Percentiles rank a stretch among this genome's conserved stretches.
phyloP scores from a whole-genome alignment of 2,888 invertebrate species.

The Tuberolachnus salignus region DNA sequence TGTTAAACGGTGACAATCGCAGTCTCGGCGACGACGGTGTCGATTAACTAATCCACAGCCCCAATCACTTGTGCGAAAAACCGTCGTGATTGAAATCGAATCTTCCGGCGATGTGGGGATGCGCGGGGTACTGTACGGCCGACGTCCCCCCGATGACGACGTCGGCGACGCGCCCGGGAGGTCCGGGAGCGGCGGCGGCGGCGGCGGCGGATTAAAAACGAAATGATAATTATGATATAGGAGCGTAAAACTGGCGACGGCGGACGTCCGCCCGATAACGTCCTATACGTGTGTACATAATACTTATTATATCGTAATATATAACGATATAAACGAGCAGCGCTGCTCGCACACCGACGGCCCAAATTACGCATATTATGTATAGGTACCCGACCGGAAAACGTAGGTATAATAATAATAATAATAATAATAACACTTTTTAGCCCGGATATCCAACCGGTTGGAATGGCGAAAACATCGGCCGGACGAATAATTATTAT shows the following conservation, averaged over 20 bases:
- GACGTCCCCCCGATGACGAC: no score
- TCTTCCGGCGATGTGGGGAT: no score
- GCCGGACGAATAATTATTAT: no score
- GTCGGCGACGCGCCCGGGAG: slow-evolving; percentile 29
- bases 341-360: not conserved
- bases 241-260: not conserved
- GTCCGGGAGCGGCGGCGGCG: not conserved
- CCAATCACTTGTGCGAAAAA: no score
- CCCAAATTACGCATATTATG: not conserved
- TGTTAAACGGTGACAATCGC: no score
- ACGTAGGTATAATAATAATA: not conserved
- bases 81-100: no score
- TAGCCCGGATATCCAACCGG: slow-evolving; percentile 11
- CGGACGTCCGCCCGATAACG: not conserved
- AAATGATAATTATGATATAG: not conserved
- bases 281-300: no score
- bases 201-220: slow-evolving; percentile 7
- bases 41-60: no score
- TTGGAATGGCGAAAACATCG: not conserved
- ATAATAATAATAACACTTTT: slow-evolving; percentile 4
- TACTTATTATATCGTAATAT: no score
- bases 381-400: not conserved
- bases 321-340: not conserved
- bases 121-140: no score
- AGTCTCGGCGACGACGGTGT: no score